Evolutionary conservation across 1,140 invertebrate genomes (phyloP), one percentile per base, ranked within the genome.

Genomic region (Bombus cullumanus): DNA sequence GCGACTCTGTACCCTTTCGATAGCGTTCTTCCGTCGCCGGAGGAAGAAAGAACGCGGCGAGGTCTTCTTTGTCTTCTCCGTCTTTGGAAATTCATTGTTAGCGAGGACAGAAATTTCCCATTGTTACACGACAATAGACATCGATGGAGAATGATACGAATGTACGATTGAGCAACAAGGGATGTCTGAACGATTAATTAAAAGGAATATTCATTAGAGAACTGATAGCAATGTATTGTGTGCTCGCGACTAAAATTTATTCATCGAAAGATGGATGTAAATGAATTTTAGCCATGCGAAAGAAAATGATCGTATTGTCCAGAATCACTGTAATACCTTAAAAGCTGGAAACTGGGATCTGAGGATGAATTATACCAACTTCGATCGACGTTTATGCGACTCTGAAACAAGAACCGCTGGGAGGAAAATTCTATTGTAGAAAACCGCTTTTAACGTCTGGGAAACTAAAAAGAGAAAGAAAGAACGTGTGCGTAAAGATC

Each of bases 151-250:
- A 53, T 22, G 47, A 1, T 6, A 2, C 18, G 18, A 53, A 22
- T 2, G 18, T 53, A 53, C 0, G 18, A 22, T 22, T 0, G 47
- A 53, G 18, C 22, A 53, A 53, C 18, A 2, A 9, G 3, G 6
- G 2, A 68, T 25, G 9, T 1, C 18, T 31, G 15, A 22, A 31
- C 6, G 34, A 68, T 18, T 3, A 8, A 15, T 34, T 18, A 13
- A n/a, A 34, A 66, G n/a, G n/a, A 34, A 1, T 18, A 31, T 66
- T n/a, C 6, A 2, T 18, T 18, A 3, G 18, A 22, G 5, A 53
- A 8, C 47, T 0, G 47, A 47, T 6, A 47, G 15, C 5, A 0
- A 18, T 53, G 0, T 15, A 2, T 0, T 0, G 18, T 8, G 18
- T 22, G 0, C 47, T 2, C 0, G 18, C 47, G 5, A 22, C 47